These are phyloP conservation scores for Dermatophagoides farinae DNA, from an alignment of 1,140 invertebrate genomes.

Conservation along the genomic window DNA sequence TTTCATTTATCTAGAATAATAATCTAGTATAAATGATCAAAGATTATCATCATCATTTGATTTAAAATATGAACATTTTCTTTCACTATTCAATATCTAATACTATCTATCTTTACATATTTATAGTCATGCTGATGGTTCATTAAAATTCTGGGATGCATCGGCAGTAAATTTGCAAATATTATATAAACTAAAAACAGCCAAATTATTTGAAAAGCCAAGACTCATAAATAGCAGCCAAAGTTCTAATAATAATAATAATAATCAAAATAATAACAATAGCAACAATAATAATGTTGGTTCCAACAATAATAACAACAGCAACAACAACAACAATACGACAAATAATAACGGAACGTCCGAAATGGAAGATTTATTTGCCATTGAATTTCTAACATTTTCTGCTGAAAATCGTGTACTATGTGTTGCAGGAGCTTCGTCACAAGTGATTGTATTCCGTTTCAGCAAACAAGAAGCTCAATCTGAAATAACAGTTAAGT, in stretches of 20 bases:
- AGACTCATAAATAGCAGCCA: not conserved
- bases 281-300: not conserved
- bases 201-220: constrained; percentile 71
- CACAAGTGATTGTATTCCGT: constrained; percentile 83
- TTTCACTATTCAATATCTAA: not conserved
- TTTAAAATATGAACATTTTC: too few species aligned
- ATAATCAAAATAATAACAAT: not conserved
- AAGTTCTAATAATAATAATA: not conserved
- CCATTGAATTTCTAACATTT: constrained; percentile 73
- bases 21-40: too few species aligned
- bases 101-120: not conserved
- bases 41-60: too few species aligned
- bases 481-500: constrained; percentile 56
- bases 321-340: not conserved
- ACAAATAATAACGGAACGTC: not conserved
- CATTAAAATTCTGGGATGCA: constrained; percentile 92
- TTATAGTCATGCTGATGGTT: constrained; percentile 77
- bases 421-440: constrained; percentile 64
- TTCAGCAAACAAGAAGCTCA: constrained; percentile 73
- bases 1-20: not conserved
- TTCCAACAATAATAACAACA: not conserved
- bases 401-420: constrained; percentile 78
- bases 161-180: constrained; percentile 74
- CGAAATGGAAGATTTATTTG: constrained; percentile 60
- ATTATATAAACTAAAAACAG: constrained; percentile 91